Evolutionary conservation across 2,888 invertebrate species (phyloP).

Genomic region (Sisyra terminalis): DNA sequence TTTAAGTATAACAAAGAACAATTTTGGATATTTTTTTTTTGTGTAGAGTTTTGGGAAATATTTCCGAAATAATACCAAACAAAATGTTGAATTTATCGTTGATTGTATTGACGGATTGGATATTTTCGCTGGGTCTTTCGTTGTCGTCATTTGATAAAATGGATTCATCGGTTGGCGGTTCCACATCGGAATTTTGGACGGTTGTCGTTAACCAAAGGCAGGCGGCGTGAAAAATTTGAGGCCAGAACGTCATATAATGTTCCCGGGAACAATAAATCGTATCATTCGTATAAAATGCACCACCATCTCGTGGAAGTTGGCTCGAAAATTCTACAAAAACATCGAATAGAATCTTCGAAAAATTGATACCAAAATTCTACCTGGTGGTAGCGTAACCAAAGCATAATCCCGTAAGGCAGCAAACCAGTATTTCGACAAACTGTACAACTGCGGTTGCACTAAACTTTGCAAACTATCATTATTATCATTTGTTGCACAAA

Average conservation of each 20-base stretch:
- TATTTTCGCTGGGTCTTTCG: constrained; percentile 20
- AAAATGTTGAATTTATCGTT: constrained; percentile 64
- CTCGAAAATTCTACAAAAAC: constrained; percentile 63
- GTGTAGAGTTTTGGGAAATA: too few relatives aligned
- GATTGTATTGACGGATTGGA: constrained; percentile 29
- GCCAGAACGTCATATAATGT: constrained; percentile 88
- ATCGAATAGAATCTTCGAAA: too few relatives aligned
- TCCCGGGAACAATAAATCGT: constrained; percentile 85
- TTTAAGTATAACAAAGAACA: too few relatives aligned
- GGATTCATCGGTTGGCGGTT: constrained; percentile 7
- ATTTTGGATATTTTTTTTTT: too few relatives aligned
- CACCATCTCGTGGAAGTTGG: constrained; percentile 88
- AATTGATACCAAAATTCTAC: constrained; percentile 22
- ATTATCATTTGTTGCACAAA: constrained; percentile 30
- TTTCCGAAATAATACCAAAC: constrained; percentile 44
- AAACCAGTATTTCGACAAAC: constrained; percentile 88
- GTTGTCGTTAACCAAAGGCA: constrained; percentile 68
- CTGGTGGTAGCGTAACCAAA: constrained; percentile 71
- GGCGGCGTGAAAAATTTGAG: constrained; percentile 85
- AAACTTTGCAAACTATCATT: constrained; percentile 74
- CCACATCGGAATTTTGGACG: constrained; percentile 22
- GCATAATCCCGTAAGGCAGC: constrained; percentile 92
- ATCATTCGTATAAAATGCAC: constrained; percentile 94
- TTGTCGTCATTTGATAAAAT: constrained; percentile 22
- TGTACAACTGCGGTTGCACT: constrained; percentile 85